These are phyloP conservation scores for Dryobota labecula DNA, from an alignment of 2,888 invertebrate species.

Conservation along the genomic window DNA sequence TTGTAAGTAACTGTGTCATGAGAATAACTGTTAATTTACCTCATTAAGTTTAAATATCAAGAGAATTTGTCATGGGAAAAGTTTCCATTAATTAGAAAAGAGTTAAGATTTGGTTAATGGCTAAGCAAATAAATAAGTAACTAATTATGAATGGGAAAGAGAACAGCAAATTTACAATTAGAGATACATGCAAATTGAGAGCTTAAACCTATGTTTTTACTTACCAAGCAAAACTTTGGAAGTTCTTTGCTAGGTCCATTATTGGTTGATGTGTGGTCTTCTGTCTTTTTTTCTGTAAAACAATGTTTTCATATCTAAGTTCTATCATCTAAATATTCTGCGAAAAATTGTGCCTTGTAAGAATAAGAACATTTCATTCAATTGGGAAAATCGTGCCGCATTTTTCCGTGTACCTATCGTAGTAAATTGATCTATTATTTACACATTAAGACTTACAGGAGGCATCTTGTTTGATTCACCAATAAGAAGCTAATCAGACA, in stretches of 20 bases:
- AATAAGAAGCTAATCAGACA: conserved; percentile 18
- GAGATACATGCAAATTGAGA: background rate
- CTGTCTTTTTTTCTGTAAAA: conserved; percentile 67
- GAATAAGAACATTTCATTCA: background rate
- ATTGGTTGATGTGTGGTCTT: conserved; percentile 58
- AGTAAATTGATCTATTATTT: conserved; percentile 1
- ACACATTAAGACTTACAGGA: conserved; percentile 27
- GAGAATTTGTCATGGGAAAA: background rate
- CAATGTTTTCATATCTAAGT: background rate
- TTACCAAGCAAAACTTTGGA: conserved; percentile 81
- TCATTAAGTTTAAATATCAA: conserved; percentile 1
- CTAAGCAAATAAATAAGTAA: background rate
- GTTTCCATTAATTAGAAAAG: background rate
- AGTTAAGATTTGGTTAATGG: background rate
- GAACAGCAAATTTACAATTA: background rate
- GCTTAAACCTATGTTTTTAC: conserved; percentile 43
- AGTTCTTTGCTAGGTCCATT: conserved; percentile 80
- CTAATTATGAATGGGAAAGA: background rate
- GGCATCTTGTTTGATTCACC: conserved; percentile 21
- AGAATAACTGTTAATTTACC: conserved; percentile 17
- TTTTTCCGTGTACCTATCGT: background rate
- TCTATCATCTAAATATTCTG: background rate
- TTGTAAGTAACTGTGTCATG: background rate
- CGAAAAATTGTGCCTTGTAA: background rate
- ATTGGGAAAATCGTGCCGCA: background rate